Evolutionary conservation across 2,888 invertebrate species (phyloP).

Genomic region (Nomada fabriciana): DNA sequence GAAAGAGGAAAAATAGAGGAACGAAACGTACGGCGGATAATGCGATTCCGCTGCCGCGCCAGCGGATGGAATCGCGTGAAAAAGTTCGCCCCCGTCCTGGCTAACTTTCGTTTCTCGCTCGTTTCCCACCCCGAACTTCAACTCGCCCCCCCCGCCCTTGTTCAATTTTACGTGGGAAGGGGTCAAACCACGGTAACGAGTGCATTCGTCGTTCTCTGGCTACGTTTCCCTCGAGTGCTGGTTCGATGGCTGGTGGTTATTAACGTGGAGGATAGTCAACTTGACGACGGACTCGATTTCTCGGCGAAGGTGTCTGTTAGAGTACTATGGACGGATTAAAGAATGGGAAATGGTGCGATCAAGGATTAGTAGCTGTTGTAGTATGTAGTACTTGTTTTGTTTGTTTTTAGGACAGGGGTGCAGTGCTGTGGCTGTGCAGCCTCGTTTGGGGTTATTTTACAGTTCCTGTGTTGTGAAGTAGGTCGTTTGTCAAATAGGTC

Average conservation of each 20-base stretch:
- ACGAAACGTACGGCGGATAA: conserved; percentile 69
- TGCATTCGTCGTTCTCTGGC: conserved; percentile 47
- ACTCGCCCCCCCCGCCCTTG: background rate
- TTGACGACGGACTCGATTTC: background rate
- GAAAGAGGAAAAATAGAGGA: background rate
- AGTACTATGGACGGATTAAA: too few relatives aligned
- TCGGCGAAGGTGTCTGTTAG: too few relatives aligned
- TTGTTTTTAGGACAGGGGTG: too few relatives aligned
- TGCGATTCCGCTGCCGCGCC: conserved; percentile 65
- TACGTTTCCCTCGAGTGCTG: conserved; percentile 20
- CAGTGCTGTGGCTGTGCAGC: background rate
- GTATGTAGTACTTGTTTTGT: too few relatives aligned
- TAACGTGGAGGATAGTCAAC: conserved; percentile 4
- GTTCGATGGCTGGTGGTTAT: conserved; percentile 28
- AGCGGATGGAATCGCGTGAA: conserved; percentile 63
- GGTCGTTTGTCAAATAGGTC: conserved; percentile 8
- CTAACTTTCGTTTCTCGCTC: conserved; percentile 62
- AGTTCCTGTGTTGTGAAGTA: background rate
- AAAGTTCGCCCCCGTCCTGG: conserved; percentile 62
- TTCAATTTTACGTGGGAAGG: conserved; percentile 41
- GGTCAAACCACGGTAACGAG: conserved; percentile 55
- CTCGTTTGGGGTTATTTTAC: background rate
- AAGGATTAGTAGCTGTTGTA: too few relatives aligned
- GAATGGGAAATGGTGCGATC: too few relatives aligned
- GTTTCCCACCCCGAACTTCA: background rate